Percentiles rank a stretch among this genome's conserved stretches.
Evolutionary conservation across 2,113 vertebrate genomes (phyloP).

Genomic region (Eptesicus fuscus): DNA sequence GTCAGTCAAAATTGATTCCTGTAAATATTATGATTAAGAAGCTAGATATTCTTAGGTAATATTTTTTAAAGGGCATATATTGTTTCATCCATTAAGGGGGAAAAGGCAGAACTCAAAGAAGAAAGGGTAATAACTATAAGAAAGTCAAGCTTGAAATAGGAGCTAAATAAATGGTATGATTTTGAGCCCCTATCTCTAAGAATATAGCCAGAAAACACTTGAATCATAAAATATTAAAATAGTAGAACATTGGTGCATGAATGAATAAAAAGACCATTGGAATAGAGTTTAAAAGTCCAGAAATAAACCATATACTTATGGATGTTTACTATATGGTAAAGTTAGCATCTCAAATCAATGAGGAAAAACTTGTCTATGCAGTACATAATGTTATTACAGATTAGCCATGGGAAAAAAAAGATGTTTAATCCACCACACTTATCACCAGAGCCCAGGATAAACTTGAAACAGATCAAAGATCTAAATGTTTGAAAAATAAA

Average conservation of each 20-base stretch:
- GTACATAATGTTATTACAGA: not conserved
- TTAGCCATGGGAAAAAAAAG: not conserved
- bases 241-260: not conserved
- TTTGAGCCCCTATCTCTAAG: not conserved
- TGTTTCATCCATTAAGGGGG: not conserved
- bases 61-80: not conserved
- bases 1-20: not conserved
- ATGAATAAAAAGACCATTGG: not conserved
- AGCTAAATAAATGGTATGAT: not conserved
- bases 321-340: not conserved
- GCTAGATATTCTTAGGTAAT: not conserved
- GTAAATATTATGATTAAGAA: slow-evolving; percentile 8
- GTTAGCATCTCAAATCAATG: not conserved
- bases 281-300: not conserved
- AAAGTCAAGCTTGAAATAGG: not conserved
- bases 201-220: not conserved
- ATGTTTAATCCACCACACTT: not conserved
- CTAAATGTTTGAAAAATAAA: slow-evolving; percentile 11
- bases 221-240: not conserved
- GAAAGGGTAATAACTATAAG: not conserved
- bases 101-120: not conserved
- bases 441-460: not conserved
- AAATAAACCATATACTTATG: not conserved
- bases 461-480: not conserved
- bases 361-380: not conserved